phyloP scores from a whole-genome alignment of 2,888 invertebrate genomes.

The Scaptomyza reducta region DNA sequence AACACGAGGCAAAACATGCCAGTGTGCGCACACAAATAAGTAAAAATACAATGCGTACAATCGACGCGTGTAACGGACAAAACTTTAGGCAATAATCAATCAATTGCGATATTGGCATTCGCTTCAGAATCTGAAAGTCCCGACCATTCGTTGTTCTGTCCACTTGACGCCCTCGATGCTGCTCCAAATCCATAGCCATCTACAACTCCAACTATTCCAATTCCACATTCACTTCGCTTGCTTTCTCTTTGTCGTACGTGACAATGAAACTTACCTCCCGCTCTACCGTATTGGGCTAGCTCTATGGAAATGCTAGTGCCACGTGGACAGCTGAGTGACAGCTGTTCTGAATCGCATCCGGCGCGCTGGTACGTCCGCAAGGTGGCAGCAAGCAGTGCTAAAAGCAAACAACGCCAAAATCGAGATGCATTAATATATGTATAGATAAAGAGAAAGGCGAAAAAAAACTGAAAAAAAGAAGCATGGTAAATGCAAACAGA shows the following conservation, averaged over 20 bases:
- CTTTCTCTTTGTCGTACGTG: conserved; percentile 36
- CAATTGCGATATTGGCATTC: conserved; percentile 65
- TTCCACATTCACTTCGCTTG: neutral
- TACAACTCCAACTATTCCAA: conserved; percentile 2
- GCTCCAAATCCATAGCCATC: conserved; percentile 10
- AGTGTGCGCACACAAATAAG: conserved; percentile 54
- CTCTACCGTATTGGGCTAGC: conserved; percentile 94
- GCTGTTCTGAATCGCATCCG: conserved; percentile 95
- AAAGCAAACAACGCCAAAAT: conserved; percentile 57
- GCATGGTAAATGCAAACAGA: conserved; percentile 33
- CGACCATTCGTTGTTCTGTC: conserved; percentile 38
- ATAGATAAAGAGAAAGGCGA: conserved; percentile 25
- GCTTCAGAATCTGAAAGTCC: conserved; percentile 28
- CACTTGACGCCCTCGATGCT: conserved; percentile 17
- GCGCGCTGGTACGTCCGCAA: conserved; percentile 95
- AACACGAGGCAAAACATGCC: conserved; percentile 30
- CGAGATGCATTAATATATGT: conserved; percentile 48
- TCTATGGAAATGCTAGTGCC: conserved; percentile 96
- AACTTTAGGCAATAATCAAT: conserved; percentile 71
- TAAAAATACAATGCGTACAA: conserved; percentile 66
- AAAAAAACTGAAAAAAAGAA: conserved; percentile 19
- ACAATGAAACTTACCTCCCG: conserved; percentile 81
- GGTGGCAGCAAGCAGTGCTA: conserved; percentile 95
- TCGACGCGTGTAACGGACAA: conserved; percentile 65
- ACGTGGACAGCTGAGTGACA: conserved; percentile 94